phyloP scores from a whole-genome alignment of 2,113 vertebrate genomes.

The Suricata suricatta region DNA sequence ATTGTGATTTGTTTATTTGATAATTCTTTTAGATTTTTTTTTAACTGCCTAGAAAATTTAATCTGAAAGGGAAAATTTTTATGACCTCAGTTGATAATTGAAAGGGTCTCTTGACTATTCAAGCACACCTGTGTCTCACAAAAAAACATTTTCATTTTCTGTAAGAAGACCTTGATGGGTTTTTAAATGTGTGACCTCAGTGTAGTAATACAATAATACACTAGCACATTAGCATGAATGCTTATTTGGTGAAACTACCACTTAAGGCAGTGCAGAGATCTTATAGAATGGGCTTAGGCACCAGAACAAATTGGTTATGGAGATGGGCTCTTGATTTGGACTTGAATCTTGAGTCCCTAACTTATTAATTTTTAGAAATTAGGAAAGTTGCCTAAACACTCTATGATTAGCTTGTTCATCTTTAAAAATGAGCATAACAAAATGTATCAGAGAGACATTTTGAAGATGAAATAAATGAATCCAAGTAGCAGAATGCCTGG shows the following conservation, averaged over 20 bases:
- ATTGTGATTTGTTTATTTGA: not conserved
- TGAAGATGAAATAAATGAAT: not conserved
- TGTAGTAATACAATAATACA: not conserved
- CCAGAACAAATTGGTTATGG: not conserved
- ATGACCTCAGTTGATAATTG: not conserved
- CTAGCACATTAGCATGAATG: not conserved
- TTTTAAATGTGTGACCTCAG: not conserved
- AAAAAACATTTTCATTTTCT: not conserved
- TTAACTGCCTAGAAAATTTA: not conserved
- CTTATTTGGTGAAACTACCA: not conserved
- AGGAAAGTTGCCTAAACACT: not conserved
- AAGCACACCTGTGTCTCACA: not conserved
- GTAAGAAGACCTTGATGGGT: not conserved
- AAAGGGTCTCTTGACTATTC: not conserved
- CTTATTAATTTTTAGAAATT: not conserved
- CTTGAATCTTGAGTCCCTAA: not conserved
- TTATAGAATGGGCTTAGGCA: not conserved
- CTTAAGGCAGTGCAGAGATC: not conserved
- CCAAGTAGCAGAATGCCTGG: not conserved
- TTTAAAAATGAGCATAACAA: not conserved
- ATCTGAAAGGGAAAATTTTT: not conserved
- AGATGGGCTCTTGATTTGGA: not conserved
- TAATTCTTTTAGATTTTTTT: not conserved
- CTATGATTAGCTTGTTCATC: not conserved
- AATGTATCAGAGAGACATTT: not conserved